phyloP scores from a whole-genome alignment of 2,797 vertebrate genomes.

The Eleutherodactylus coqui region DNA sequence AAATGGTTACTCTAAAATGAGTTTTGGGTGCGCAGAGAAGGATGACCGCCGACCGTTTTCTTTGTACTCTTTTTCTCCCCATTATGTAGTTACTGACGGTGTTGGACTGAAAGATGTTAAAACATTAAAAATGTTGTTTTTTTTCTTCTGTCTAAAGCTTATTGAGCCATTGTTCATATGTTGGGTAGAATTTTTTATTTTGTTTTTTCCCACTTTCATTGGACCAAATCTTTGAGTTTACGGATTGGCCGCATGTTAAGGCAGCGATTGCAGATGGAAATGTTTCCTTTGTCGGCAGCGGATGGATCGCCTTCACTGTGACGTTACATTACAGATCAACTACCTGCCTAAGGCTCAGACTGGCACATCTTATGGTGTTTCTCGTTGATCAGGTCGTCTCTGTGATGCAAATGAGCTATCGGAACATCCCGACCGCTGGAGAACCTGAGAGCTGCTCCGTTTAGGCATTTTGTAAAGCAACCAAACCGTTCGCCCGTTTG shows the following conservation, averaged over 20 bases:
- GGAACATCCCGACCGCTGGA: constrained; percentile 40
- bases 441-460: constrained; percentile 77
- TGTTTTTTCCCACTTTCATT: no score
- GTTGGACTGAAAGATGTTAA: no score
- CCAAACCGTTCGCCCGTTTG: constrained; percentile 79
- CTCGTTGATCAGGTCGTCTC: constrained; percentile 71
- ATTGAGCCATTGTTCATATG: not conserved
- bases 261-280: constrained; percentile 65
- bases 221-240: constrained; percentile 78
- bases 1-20: not conserved
- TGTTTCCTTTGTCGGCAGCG: constrained; percentile 71
- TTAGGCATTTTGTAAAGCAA: constrained; percentile 82
- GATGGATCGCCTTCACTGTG: constrained; percentile 75
- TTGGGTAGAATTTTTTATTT: not conserved
- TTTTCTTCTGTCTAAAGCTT: not conserved
- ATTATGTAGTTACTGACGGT: no score
- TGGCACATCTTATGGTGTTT: constrained; percentile 78
- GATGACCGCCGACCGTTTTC: not conserved
- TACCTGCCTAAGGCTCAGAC: constrained; percentile 75
- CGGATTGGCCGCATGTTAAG: constrained; percentile 75
- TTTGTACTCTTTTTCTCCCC: not conserved
- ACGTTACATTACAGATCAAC: constrained; percentile 75
- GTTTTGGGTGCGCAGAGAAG: no score
- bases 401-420: constrained; percentile 69
- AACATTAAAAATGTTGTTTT: no score